phyloP scores from a whole-genome alignment of 2,888 invertebrate genomes.

The Flexamia atlantica region DNA sequence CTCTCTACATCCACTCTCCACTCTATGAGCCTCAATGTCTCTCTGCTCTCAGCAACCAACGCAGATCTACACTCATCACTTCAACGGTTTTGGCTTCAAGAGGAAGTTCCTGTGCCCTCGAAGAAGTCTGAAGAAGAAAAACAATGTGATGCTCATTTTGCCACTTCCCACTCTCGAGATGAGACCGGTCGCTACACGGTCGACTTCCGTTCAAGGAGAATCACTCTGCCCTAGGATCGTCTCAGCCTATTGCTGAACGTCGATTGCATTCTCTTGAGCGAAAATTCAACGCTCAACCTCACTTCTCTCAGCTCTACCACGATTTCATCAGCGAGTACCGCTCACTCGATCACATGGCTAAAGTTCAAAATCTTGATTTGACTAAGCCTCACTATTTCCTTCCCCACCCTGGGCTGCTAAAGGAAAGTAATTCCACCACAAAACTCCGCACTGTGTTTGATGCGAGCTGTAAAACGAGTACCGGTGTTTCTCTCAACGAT shows the following conservation, averaged over 20 bases:
- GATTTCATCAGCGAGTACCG: conserved; percentile 4
- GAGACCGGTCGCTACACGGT: neutral
- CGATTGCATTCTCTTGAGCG: neutral
- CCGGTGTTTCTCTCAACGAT: neutral
- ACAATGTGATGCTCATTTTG: neutral
- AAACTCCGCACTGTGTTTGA: conserved; percentile 2
- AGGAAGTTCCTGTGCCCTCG: neutral
- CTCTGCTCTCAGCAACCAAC: neutral
- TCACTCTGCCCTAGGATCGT: neutral
- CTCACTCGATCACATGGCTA: neutral
- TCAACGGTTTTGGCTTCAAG: conserved; percentile 2
- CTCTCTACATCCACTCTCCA: neutral
- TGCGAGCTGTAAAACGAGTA: neutral
- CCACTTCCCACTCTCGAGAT: neutral
- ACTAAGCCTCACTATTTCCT: neutral
- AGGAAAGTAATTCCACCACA: neutral
- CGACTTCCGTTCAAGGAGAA: neutral
- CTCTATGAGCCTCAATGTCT: too few relatives aligned
- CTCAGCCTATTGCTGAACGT: neutral
- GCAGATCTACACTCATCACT: neutral
- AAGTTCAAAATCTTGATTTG: neutral
- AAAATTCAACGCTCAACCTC: neutral
- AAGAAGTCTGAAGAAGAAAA: neutral
- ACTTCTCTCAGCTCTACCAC: neutral
- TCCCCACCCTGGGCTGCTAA: neutral